phyloP scores from a whole-genome alignment of 2,797 vertebrate genomes.

The Neomorphus geoffroyi region DNA sequence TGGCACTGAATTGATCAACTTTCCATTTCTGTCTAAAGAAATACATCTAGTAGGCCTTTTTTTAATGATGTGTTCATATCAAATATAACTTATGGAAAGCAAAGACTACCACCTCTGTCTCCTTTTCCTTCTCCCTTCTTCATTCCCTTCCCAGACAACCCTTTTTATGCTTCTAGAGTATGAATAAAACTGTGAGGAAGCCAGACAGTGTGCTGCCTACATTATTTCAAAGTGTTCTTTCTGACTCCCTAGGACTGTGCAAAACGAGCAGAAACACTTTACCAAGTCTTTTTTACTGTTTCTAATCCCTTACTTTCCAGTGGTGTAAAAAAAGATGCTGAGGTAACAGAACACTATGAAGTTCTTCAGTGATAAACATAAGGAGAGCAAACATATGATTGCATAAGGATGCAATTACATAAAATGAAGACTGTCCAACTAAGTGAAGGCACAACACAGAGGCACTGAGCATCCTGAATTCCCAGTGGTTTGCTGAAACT shows the following conservation, averaged over 20 bases:
- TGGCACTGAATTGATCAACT: not conserved
- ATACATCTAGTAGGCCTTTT: not conserved
- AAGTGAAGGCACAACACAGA: constrained; percentile 12
- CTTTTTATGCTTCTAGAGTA: not conserved
- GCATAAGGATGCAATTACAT: constrained; percentile 34
- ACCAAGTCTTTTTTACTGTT: not conserved
- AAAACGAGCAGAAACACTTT: not conserved
- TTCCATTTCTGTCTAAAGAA: not conserved
- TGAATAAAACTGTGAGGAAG: not conserved
- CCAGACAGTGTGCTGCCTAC: not conserved
- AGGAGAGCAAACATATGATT: constrained; percentile 35
- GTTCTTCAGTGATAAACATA: not conserved
- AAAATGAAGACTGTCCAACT: constrained; percentile 15
- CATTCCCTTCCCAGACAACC: not conserved
- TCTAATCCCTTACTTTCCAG: not conserved
- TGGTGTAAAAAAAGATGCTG: not conserved
- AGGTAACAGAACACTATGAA: not conserved
- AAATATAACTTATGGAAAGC: not conserved
- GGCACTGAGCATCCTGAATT: not conserved
- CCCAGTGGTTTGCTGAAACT: not conserved
- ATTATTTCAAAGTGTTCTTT: not conserved
- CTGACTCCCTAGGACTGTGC: rapidly evolving
- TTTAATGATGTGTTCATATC: not conserved
- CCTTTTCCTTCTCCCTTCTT: not conserved
- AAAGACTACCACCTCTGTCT: not conserved